A percentile compares a stretch with the other conserved stretches of the same genome.
Evolutionary conservation across 2,797 vertebrate genomes (phyloP).

Genomic region (Chaenodraco wilsoni): DNA sequence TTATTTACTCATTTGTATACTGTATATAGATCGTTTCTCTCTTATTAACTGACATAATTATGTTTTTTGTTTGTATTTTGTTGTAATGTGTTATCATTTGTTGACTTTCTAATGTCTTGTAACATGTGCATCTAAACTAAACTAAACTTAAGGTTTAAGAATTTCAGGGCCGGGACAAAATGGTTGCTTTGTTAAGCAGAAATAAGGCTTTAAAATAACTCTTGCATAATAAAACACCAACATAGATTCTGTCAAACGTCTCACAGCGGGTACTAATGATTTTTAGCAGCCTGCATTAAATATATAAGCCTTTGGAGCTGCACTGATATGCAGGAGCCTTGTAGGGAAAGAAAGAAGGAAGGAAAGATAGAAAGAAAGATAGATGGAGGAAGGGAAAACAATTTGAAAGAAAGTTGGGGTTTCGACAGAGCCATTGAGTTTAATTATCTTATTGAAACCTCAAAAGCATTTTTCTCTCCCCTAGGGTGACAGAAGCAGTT

Average conservation of each 20-base stretch:
- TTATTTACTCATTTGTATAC: background rate
- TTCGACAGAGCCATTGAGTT: conserved; percentile 59
- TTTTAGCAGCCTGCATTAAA: conserved; percentile 52
- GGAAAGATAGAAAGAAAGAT: background rate
- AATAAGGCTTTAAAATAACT: conserved; percentile 62
- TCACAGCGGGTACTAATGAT: conserved; percentile 58
- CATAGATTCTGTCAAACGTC: conserved; percentile 51
- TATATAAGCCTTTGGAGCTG: conserved; percentile 52
- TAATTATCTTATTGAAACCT: conserved; percentile 83
- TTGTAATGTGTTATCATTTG: background rate
- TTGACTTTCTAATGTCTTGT: background rate
- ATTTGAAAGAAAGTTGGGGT: conserved; percentile 57
- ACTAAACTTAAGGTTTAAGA: conserved; percentile 1
- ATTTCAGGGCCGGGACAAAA: conserved; percentile 26
- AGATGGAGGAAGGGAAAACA: conserved; percentile 27
- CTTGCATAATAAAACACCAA: conserved; percentile 61
- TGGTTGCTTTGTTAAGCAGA: conserved; percentile 42
- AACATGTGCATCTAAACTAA: background rate
- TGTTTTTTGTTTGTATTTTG: background rate
- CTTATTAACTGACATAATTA: background rate
- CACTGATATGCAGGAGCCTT: conserved; percentile 52
- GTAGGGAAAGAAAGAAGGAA: conserved; percentile 14
- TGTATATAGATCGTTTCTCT: background rate
- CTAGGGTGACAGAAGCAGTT: conserved; percentile 77
- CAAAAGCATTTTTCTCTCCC: conserved; percentile 76